Evolutionary conservation across 2,888 invertebrate species (phyloP).

Genomic region (Lithosia quadra): DNA sequence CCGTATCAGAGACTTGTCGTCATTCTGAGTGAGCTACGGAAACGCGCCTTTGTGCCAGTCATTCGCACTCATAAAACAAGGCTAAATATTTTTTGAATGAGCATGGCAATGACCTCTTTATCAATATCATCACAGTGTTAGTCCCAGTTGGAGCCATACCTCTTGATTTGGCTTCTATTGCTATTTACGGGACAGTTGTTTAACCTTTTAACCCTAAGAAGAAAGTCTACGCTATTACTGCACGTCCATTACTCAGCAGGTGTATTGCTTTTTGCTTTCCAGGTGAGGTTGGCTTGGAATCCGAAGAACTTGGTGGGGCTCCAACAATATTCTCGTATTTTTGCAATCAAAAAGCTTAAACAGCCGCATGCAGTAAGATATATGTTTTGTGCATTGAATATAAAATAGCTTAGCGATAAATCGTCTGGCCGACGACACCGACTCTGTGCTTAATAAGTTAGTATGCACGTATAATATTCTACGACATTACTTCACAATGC

Average conservation of each 20-base stretch:
- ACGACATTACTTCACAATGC: neutral
- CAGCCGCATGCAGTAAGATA: neutral
- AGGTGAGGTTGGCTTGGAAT: too few species aligned
- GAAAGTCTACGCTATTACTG: too few species aligned
- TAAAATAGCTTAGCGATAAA: constrained; percentile 7
- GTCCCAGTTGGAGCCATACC: too few species aligned
- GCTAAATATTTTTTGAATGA: constrained; percentile 56
- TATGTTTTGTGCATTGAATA: constrained; percentile 6
- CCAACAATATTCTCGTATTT: neutral
- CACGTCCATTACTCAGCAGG: too few species aligned
- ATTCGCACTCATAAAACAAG: constrained; percentile 51
- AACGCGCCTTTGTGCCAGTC: constrained; percentile 55
- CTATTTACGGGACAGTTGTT: too few species aligned
- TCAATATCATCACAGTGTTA: too few species aligned
- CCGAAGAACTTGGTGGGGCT: too few species aligned
- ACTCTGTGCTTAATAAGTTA: neutral
- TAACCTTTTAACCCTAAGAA: too few species aligned
- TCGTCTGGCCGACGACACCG: neutral
- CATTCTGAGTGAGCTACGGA: constrained; percentile 44
- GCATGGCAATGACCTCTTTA: constrained; percentile 32
- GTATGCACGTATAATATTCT: neutral
- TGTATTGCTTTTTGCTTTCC: too few species aligned
- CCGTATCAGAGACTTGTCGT: constrained; percentile 31
- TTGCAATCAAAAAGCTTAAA: constrained; percentile 14
- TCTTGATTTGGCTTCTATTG: too few species aligned